phyloP scores from a whole-genome alignment of 92 coral and sea anemone species.

The Phenganax marumi region DNA sequence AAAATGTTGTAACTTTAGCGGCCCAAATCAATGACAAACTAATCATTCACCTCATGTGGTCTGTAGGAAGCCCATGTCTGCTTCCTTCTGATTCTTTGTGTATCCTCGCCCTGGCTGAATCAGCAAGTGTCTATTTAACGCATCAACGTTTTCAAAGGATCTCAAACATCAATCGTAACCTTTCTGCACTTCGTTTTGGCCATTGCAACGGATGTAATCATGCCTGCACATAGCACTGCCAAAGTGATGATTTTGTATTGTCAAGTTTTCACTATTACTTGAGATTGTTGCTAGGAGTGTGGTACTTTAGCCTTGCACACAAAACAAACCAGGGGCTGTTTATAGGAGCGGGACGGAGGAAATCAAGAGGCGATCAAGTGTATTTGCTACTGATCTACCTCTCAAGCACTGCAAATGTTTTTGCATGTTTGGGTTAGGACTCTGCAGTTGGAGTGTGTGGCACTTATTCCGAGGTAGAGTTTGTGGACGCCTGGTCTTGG shows the following conservation, averaged over 20 bases:
- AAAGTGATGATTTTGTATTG: conserved; percentile 89
- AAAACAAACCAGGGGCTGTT: conserved; percentile 78
- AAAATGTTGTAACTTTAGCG: not conserved
- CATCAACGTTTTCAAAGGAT: conserved; percentile 74
- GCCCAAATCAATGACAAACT: conserved; percentile 59
- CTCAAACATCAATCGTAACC: conserved; percentile 54
- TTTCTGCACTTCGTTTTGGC: conserved; percentile 70
- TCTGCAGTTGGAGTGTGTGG: conserved; percentile 80
- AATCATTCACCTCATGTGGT: conserved; percentile 80
- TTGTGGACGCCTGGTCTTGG: conserved; percentile 96
- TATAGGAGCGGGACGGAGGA: conserved; percentile 56
- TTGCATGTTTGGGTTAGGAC: conserved; percentile 65
- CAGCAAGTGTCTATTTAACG: conserved; percentile 64
- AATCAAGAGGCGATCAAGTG: conserved; percentile 68
- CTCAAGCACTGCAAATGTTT: conserved; percentile 74
- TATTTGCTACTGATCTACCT: conserved; percentile 74
- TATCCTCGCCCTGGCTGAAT: conserved; percentile 84
- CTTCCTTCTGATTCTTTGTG: conserved; percentile 90
- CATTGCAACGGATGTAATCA: conserved; percentile 67
- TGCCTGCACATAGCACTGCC: conserved; percentile 71
- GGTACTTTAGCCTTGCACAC: conserved; percentile 76
- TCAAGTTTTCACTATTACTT: conserved; percentile 71
- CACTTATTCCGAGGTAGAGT: conserved; percentile 68
- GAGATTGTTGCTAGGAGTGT: conserved; percentile 72
- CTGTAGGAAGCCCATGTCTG: conserved; percentile 90